phyloP scores from a whole-genome alignment of 2,113 vertebrate genomes.

The Eidolon helvum region DNA sequence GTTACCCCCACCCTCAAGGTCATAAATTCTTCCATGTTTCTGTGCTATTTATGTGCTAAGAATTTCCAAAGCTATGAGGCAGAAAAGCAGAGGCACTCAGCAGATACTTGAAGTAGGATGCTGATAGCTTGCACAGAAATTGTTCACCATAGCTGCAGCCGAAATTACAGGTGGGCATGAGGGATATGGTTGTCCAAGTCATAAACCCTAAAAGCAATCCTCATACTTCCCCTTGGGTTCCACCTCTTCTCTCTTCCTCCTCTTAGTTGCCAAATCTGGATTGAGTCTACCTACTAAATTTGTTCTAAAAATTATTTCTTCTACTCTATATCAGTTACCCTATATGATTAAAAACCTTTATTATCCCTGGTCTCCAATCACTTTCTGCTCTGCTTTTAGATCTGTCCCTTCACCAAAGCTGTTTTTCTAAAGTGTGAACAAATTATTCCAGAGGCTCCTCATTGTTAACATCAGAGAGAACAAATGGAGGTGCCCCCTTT shows the following conservation, averaged over 20 bases:
- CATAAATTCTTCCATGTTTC: not conserved
- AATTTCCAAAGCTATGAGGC: not conserved
- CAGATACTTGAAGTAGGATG: not conserved
- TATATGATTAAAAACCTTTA: not conserved
- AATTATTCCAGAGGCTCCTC: not conserved
- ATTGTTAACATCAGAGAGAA: not conserved
- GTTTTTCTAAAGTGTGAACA: not conserved
- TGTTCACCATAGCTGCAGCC: not conserved
- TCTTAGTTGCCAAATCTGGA: not conserved
- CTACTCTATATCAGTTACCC: not conserved
- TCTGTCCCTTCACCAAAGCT: not conserved
- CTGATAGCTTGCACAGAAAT: rapidly evolving
- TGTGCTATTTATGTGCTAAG: not conserved
- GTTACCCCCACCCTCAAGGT: not conserved
- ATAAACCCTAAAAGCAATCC: not conserved
- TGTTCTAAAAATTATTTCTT: not conserved
- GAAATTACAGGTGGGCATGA: not conserved
- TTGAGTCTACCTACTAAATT: not conserved
- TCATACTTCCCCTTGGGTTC: not conserved
- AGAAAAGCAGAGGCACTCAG: not conserved
- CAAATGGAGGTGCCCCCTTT: not conserved
- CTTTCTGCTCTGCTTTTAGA: not conserved
- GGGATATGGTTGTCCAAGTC: not conserved
- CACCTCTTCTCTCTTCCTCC: not conserved
- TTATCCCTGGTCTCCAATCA: not conserved